phyloP scores from a whole-genome alignment of 2,113 vertebrate species.

The Lontra canadensis region DNA sequence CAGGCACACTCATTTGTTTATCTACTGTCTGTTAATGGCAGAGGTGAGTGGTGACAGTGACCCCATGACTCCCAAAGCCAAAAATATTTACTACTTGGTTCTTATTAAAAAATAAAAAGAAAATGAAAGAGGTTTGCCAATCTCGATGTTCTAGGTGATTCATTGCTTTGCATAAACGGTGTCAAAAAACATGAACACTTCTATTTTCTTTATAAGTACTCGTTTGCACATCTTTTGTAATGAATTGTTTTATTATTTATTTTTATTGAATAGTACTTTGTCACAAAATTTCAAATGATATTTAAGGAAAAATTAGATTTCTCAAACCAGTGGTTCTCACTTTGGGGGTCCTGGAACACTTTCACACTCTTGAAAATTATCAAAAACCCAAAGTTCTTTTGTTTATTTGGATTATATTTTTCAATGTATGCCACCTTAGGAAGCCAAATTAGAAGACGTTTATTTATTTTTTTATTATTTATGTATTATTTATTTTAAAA shows the following conservation, averaged over 20 bases:
- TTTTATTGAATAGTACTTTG: neutral
- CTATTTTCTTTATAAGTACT: neutral
- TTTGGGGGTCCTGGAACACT: neutral
- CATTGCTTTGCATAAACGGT: neutral
- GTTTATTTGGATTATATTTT: neutral
- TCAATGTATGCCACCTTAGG: neutral
- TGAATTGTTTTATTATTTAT: neutral
- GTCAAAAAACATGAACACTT: neutral
- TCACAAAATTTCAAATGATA: neutral
- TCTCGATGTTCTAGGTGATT: neutral
- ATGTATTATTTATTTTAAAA: neutral
- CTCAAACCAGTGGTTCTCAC: neutral
- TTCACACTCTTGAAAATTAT: neutral
- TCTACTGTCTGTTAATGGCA: neutral
- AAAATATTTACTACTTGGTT: neutral
- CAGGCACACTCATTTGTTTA: neutral
- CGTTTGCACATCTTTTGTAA: neutral
- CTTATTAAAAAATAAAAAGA: neutral
- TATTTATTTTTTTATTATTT: constrained; percentile 21
- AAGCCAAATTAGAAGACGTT: neutral
- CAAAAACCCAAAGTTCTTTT: neutral
- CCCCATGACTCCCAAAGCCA: neutral
- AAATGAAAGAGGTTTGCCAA: neutral
- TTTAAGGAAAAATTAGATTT: neutral
- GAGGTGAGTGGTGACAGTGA: neutral